Base-by-base conservation (phyloP, 1,140 invertebrate genomes). In the Pseudachorutes palmiensis region DNA sequence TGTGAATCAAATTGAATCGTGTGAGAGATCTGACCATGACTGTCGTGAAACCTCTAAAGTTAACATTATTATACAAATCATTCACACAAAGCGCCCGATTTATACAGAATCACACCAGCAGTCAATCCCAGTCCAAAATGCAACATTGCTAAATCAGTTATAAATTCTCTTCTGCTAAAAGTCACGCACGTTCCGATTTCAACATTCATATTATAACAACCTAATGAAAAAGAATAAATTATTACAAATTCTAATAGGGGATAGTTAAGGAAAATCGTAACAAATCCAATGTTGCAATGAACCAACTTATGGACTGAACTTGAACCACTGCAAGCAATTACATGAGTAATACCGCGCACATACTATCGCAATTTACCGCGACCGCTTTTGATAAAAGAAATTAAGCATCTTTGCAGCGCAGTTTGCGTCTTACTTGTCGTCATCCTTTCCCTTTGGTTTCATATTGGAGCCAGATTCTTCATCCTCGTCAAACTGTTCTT, bases 371-470 rank as follows among this genome's bases (percentile, higher is more conserved):
- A 19, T 19, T 41, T 41, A 5, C 36, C 19, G 5, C 36, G 36
- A 41, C 36, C 36, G 5, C 36, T 9, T 9, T 9, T 41, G 36
- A 19, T 41, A 41, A 41, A 19, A 5, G 36, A 41, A 19, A 41
- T 9, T 5, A 5, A 41, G 5, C 19, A 41, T 41, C 19, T 41
- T 5, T 41, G 19, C 5, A 5, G 19, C 19, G 19, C 5, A 41
- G 36, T 41, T 9, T 5, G 5, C 12, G 55, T 22, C 55, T 58
- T 58, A 58, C 55, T 58, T 58, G 55, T 58, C 55, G 12, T 58
- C 55, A 22, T 58, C 55, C 55, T 58, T 58, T 29, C n/a, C 28
- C 55, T 58, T 58, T 12, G n/a, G n/a, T 12, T 58, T 58, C 22
- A 5, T 58, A 29, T 58, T 22, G 22, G 5, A 24, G 55, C 55